These are phyloP conservation scores for Colinus virginianus DNA, from an alignment of 2,113 vertebrate species.

Conservation along the genomic window DNA sequence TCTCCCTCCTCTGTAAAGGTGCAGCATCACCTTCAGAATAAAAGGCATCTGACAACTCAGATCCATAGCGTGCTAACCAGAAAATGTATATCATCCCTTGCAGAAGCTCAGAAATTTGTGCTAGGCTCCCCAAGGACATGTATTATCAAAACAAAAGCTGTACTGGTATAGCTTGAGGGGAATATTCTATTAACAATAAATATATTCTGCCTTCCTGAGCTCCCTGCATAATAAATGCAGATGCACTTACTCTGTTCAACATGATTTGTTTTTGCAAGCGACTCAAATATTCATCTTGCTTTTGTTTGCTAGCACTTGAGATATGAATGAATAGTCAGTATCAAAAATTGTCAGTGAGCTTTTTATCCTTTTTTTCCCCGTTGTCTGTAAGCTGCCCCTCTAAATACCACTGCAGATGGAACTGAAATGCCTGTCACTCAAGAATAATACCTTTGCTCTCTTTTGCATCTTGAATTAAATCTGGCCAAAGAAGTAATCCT, in stretches of 20 bases:
- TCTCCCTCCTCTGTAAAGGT: not conserved
- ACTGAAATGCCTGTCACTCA: not conserved
- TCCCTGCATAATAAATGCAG: conserved; percentile 41
- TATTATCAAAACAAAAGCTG: conserved; percentile 48
- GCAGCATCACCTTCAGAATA: not conserved
- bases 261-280: conserved; percentile 25
- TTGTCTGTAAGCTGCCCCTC: not conserved
- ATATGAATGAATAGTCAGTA: not conserved
- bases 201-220: conserved; percentile 8
- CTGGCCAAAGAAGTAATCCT: not conserved
- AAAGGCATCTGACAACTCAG: not conserved
- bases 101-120: not conserved
- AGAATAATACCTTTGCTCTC: not conserved
- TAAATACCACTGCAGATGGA: not conserved
- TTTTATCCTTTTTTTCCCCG: not conserved
- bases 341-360: not conserved
- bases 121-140: not conserved
- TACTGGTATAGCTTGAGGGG: not conserved
- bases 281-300: conserved; percentile 48
- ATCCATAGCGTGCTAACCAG: not conserved
- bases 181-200: conserved; percentile 39
- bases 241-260: conserved; percentile 27
- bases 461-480: not conserved
- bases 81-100: not conserved
- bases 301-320: not conserved